Evolutionary conservation across 2,888 invertebrate genomes (phyloP).

Genomic region (Netelia inedita): DNA sequence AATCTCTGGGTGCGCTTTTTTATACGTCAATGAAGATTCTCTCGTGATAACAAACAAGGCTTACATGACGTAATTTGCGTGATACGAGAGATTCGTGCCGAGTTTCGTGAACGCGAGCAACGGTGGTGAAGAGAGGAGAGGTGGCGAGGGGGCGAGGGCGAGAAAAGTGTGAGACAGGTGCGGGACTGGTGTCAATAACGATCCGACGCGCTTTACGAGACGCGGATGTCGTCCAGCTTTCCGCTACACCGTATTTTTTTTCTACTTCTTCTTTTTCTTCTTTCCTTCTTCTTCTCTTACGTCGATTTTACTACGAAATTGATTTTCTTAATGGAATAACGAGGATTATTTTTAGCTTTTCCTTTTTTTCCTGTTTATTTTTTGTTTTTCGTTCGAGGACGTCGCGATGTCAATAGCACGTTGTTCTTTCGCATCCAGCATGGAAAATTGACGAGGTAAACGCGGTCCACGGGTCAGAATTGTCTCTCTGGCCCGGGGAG

Average conservation of each 20-base stretch:
- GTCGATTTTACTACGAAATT: background rate
- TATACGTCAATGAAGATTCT: background rate
- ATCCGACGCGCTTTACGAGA: slow-evolving; percentile 5
- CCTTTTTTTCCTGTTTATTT: too few relatives aligned
- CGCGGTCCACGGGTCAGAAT: slow-evolving; percentile 31
- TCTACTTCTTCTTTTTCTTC: slow-evolving; percentile 1
- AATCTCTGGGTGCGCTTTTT: background rate
- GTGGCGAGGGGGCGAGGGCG: slow-evolving; percentile 18
- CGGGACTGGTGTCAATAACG: slow-evolving; percentile 39
- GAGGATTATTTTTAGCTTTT: too few relatives aligned
- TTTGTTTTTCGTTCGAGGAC: background rate
- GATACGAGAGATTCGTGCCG: background rate
- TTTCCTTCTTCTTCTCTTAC: slow-evolving; percentile 2
- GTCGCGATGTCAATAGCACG: background rate
- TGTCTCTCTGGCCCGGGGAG: slow-evolving; percentile 3
- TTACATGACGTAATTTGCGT: background rate
- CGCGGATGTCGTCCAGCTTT: slow-evolving; percentile 25
- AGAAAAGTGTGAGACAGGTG: slow-evolving; percentile 45
- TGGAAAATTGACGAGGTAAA: slow-evolving; percentile 10
- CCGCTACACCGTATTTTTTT: slow-evolving; percentile 28
- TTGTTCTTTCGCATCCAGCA: too few relatives aligned
- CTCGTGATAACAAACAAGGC: background rate
- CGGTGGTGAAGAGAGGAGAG: slow-evolving; percentile 2
- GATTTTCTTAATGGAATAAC: too few relatives aligned
- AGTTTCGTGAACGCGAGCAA: too few relatives aligned